Base-by-base conservation (phyloP, 1,140 invertebrate genomes). In the Megalopta genalis region DNA sequence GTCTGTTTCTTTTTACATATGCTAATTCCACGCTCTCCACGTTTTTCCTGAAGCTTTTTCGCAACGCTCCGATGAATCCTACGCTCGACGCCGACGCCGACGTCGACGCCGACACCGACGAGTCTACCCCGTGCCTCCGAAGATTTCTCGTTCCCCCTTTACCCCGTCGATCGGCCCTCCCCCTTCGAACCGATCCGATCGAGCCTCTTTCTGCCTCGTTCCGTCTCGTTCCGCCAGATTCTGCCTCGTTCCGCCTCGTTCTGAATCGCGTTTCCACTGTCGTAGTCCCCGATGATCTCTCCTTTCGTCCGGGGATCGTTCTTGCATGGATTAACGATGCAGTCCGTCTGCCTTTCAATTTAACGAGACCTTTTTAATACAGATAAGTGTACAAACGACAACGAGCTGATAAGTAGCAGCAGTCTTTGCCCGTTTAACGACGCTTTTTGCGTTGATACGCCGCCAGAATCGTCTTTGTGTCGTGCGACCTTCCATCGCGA, bases 1-100 rank as follows among this genome's bases (percentile, higher is more conserved):
- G 81, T 82, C 78, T 82, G 83, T 87, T 85, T 84, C 81, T 89
- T 89, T 86, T 87, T 85, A 87, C 86, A 86, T 89, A 89, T 88
- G 86, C 87, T 90, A 89, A 89, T 90, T 90, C 80, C 80, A 74
- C 83, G 83, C 83, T 86, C 84, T 84, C 77, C 86, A 71, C 82
- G 73, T 76, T 84, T 71, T 71, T 77, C 74, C 78, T 60, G 49
- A 59, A 72, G 62, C 72, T 72, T 74, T 78, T 85, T 49, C 65
- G 69, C 76, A 27, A 82, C 83, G 83, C 82, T 81, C 75, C 83
- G 80, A 85, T 84, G 82, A 84, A 83, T 80, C 73, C 82, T 23
- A 10, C 42, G 42, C 42, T 46, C 42, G 42, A 46, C 42, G 21
- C n/a, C 54, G 21, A 21, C 49, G 18, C 49, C 16, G 10, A 12